Percentiles rank a stretch among this genome's conserved stretches.
Conservation (phyloP, 1,140 invertebrate species). For the Adelges cooleyi region DNA sequence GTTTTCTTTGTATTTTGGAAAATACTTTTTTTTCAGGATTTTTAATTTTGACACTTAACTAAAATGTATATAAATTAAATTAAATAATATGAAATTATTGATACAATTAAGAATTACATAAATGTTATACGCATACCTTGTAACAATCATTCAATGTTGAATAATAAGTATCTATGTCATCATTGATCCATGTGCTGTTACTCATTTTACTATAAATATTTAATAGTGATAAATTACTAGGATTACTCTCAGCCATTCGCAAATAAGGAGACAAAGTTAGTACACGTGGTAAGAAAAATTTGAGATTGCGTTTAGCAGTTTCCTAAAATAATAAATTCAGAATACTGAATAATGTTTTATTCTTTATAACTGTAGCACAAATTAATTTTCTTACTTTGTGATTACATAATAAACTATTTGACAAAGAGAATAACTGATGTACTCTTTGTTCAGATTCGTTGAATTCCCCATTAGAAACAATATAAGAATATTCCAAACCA, state of each 20-base stretch:
- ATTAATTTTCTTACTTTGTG: neutral
- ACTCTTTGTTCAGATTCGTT: slow-evolving; percentile 8
- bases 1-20: neutral
- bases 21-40: neutral
- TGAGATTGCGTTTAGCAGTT: neutral
- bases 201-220: neutral
- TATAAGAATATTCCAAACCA: neutral
- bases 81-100: too few relatives aligned
- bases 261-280: neutral
- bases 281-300: neutral
- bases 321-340: neutral
- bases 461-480: neutral
- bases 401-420: slow-evolving; percentile 1
- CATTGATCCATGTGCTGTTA: neutral
- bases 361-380: too few relatives aligned
- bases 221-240: neutral
- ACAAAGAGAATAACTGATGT: neutral
- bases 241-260: slow-evolving; percentile 5
- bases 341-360: neutral
- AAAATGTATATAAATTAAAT: too few relatives aligned
- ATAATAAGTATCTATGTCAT: slow-evolving; percentile 9
- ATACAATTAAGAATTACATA: too few relatives aligned
- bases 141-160: neutral
- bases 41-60: neutral
- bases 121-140: neutral